phyloP scores from a whole-genome alignment of 2,113 vertebrate genomes.

The Nesoenas mayeri region DNA sequence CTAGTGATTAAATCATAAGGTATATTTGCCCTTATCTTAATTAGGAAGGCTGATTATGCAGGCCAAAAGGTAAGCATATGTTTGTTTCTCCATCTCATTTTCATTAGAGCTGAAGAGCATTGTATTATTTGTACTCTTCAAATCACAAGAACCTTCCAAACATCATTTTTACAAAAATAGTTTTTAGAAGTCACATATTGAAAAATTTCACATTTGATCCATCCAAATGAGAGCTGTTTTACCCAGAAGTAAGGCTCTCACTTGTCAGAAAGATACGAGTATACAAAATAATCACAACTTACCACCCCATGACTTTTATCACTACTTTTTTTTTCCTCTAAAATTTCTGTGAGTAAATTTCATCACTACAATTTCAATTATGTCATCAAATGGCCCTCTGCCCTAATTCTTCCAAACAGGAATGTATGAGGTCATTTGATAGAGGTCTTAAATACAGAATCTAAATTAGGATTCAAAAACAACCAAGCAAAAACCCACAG shows the following conservation, averaged over 20 bases:
- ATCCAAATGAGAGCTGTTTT: background rate
- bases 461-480: background rate
- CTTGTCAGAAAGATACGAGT: background rate
- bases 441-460: background rate
- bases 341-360: background rate
- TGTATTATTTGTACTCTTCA: background rate
- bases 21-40: background rate
- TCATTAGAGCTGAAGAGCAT: background rate
- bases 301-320: background rate
- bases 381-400: background rate
- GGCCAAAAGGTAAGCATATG: background rate
- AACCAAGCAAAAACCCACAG: background rate
- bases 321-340: background rate
- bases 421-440: background rate
- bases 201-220: background rate
- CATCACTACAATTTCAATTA: background rate
- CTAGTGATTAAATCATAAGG: background rate
- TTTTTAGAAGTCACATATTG: background rate
- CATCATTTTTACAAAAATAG: background rate
- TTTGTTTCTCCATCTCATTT: constrained; percentile 13
- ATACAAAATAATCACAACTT: background rate
- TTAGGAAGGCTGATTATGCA: background rate
- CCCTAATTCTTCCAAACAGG: background rate
- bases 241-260: background rate
- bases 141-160: background rate